Percentiles rank a stretch among this genome's conserved stretches.
phyloP scores from a whole-genome alignment of 1,140 invertebrate genomes.

The Kradibia gibbosae region DNA sequence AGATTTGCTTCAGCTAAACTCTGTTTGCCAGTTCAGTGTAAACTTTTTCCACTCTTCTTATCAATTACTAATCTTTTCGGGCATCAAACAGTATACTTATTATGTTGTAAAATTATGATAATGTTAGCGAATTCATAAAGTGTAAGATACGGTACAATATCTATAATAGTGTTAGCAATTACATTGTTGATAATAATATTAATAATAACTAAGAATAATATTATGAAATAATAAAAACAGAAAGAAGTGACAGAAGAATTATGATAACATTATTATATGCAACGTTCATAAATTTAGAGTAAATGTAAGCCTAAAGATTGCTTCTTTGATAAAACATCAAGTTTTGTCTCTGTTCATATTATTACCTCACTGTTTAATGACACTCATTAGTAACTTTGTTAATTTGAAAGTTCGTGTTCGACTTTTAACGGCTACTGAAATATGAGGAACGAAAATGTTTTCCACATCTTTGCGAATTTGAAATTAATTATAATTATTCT shows the following conservation, averaged over 20 bases:
- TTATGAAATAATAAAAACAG: no score
- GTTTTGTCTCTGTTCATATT: conserved; percentile 20
- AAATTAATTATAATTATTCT: conserved; percentile 24
- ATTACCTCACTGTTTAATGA: conserved; percentile 23
- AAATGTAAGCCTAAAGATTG: conserved; percentile 26
- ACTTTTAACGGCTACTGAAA: not conserved
- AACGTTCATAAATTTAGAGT: not conserved
- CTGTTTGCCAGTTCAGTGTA: not conserved
- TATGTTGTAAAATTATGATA: not conserved
- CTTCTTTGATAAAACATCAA: conserved; percentile 22
- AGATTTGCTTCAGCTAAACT: not conserved
- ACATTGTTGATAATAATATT: no score
- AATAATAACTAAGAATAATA: no score
- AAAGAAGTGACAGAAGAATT: no score
- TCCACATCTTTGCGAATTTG: not conserved
- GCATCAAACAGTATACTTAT: not conserved
- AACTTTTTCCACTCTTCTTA: not conserved
- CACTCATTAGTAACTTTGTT: conserved; percentile 36
- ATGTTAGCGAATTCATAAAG: no score
- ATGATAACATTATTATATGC: no score
- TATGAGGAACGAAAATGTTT: conserved; percentile 3
- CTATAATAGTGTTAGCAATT: no score
- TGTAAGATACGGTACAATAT: no score
- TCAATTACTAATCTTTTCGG: conserved; percentile 20
- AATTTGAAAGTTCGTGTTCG: conserved; percentile 27